Evolutionary conservation across 2,888 invertebrate species (phyloP).

Genomic region (Caenorhabditis becei): DNA sequence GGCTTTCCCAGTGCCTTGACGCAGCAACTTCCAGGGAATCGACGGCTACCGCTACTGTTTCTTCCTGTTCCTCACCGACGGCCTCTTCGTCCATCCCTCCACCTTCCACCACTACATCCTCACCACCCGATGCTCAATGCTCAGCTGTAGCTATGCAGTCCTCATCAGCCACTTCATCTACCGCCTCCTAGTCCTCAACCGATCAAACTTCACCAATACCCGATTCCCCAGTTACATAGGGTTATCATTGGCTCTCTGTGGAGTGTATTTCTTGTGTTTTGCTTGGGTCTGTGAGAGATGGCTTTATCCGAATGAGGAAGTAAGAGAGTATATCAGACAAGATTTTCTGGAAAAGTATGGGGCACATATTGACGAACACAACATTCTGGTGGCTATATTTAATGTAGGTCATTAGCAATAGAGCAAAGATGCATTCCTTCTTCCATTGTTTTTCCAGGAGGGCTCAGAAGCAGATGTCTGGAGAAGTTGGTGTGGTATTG

Average conservation of each 20-base stretch:
- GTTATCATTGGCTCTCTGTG: constrained; percentile 13
- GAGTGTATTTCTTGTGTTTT: constrained; percentile 2
- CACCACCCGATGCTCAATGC: constrained; percentile 22
- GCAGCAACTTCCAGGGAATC: too few relatives aligned
- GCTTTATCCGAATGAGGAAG: background rate
- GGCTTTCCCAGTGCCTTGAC: too few relatives aligned
- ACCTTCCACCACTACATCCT: constrained; percentile 11
- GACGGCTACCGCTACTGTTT: constrained; percentile 26
- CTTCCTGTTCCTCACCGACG: constrained; percentile 23
- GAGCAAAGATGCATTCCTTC: too few relatives aligned
- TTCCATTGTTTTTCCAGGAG: constrained; percentile 1
- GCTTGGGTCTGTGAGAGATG: too few relatives aligned
- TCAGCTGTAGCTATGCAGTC: constrained; percentile 26
- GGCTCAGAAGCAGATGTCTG: background rate
- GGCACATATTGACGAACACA: background rate
- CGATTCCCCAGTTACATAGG: constrained; percentile 11
- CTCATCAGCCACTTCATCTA: constrained; percentile 38
- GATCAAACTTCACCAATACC: background rate
- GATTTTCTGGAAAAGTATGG: background rate
- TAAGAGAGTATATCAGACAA: background rate
- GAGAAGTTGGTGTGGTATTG: background rate
- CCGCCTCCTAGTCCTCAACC: constrained; percentile 5
- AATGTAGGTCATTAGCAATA: too few relatives aligned
- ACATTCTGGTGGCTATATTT: constrained; percentile 3
- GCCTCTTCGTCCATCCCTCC: background rate